Evolutionary conservation across 2,113 vertebrate genomes (phyloP).

Genomic region (Elanus axillaris): DNA sequence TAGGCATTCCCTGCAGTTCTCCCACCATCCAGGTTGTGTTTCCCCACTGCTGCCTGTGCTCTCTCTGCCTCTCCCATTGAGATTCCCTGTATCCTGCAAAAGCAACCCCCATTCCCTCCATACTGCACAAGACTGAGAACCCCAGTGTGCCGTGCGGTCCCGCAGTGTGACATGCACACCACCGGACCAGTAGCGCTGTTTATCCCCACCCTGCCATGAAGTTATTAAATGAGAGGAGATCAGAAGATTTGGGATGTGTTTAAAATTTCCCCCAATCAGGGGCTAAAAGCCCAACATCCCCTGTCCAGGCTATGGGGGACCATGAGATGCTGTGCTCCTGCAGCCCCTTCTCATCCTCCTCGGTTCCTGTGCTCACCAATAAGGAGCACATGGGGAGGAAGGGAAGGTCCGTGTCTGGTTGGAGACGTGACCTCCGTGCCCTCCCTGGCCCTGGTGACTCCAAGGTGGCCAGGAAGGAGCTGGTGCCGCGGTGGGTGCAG

Average conservation of each 20-base stretch:
- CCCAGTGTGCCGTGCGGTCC: not conserved
- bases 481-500: rapidly evolving
- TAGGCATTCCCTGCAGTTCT: not conserved
- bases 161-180: rapidly evolving
- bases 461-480: not conserved
- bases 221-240: not conserved
- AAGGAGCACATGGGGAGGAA: not conserved
- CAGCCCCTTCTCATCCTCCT: not conserved
- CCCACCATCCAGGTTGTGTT: not conserved
- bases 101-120: rapidly evolving
- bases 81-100: not conserved
- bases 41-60: not conserved
- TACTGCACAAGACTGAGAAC: rapidly evolving
- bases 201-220: not conserved
- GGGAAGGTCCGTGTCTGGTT: rapidly evolving
- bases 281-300: not conserved
- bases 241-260: not conserved
- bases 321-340: rapidly evolving
- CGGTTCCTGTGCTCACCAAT: not conserved
- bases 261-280: not conserved
- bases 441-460: not conserved
- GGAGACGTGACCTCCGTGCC: not conserved
- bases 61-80: not conserved
- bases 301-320: rapidly evolving
- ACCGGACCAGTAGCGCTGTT: not conserved